Evolutionary conservation across 2,888 invertebrate genomes (phyloP).

Genomic region (Nephrotoma guestfalica): DNA sequence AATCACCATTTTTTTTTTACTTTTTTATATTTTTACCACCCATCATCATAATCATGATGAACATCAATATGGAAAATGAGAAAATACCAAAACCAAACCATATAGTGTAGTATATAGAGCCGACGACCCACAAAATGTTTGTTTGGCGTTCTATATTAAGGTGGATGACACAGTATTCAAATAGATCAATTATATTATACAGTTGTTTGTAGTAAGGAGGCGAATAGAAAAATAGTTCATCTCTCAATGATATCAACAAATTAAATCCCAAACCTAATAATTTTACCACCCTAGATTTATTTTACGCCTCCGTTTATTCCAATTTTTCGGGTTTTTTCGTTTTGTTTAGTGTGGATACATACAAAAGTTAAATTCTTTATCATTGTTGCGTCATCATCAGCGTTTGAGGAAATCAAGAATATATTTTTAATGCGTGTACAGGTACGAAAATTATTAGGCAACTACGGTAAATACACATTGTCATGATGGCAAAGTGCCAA

Average conservation of each 20-base stretch:
- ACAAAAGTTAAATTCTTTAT: constrained; percentile 4
- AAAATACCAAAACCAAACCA: not conserved
- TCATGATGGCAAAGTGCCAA: not conserved
- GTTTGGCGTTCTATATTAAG: not conserved
- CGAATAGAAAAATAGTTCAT: not conserved
- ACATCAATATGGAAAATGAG: not conserved
- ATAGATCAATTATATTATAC: not conserved
- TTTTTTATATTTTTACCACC: not conserved
- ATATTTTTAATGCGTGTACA: not conserved
- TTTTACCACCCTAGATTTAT: not conserved
- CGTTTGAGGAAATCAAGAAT: not conserved
- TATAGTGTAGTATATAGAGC: not conserved
- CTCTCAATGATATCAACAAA: not conserved
- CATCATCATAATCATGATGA: not conserved
- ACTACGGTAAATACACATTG: not conserved
- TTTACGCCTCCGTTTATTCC: not conserved
- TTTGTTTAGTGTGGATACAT: not conserved
- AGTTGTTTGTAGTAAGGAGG: not conserved
- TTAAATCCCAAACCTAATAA: not conserved
- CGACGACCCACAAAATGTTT: not conserved
- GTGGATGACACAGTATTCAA: not conserved
- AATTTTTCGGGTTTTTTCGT: not conserved
- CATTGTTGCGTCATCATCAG: constrained; percentile 6
- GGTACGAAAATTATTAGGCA: not conserved
- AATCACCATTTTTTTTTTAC: not conserved